phyloP scores from a whole-genome alignment of 2,888 invertebrate genomes.

The Seira musarum region DNA sequence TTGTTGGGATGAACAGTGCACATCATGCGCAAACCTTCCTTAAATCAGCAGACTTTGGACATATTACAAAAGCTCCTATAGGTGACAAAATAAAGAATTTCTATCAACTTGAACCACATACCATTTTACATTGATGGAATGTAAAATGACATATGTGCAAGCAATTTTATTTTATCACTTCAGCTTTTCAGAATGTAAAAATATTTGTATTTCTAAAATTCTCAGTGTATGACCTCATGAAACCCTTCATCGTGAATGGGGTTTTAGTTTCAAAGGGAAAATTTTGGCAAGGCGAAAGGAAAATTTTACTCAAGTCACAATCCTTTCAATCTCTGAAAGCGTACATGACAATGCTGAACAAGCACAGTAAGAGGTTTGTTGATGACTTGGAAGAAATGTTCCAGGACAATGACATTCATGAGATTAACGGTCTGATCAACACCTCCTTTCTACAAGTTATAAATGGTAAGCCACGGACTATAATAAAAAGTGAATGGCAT shows the following conservation, averaged over 20 bases:
- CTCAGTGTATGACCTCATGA: background rate
- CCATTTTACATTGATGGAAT: no score
- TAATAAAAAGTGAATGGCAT: background rate
- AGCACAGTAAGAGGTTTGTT: constrained; percentile 3
- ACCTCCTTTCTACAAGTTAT: background rate
- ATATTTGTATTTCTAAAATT: no score
- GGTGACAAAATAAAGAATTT: no score
- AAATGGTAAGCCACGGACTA: background rate
- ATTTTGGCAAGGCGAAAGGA: constrained; percentile 14
- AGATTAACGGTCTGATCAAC: constrained; percentile 27
- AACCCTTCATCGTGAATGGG: background rate
- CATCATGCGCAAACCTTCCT: background rate
- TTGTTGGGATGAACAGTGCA: no score
- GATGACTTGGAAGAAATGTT: background rate
- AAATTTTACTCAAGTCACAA: constrained; percentile 7
- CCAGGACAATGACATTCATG: constrained; percentile 12
- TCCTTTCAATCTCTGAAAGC: background rate
- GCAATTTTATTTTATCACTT: no score
- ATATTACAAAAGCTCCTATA: background rate
- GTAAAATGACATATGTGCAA: no score
- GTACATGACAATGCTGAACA: constrained; percentile 24
- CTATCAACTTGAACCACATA: no score
- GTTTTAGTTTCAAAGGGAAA: constrained; percentile 21
- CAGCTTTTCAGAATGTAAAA: no score
- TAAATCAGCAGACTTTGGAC: background rate